A percentile compares a stretch with the other conserved stretches of the same genome.
Conservation (phyloP, 2,888 invertebrate species). For the Ernsta delagoae region DNA sequence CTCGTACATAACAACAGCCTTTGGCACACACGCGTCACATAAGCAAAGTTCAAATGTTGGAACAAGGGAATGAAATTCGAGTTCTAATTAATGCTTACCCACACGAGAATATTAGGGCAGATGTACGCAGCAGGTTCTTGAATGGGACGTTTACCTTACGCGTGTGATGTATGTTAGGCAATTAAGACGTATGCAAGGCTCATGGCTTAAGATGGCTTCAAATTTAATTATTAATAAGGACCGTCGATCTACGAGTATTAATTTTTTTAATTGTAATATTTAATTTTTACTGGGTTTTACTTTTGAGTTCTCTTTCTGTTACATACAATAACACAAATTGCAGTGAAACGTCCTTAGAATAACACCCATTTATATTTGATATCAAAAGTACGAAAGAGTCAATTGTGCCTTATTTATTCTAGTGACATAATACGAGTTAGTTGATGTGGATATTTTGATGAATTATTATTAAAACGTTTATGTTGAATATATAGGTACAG, state of each 20-base stretch:
- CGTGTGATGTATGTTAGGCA: conserved; percentile 63
- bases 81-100: conserved; percentile 69
- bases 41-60: conserved; percentile 66
- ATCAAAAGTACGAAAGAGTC: not conserved
- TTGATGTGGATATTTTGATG: not conserved
- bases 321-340: no score
- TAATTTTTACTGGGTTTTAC: no score
- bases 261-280: no score
- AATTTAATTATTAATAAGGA: conserved; percentile 10
- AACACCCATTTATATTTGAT: no score
- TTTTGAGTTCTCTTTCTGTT: no score
- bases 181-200: conserved; percentile 48
- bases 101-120: conserved; percentile 59
- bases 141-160: conserved; percentile 54
- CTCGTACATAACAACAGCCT: not conserved
- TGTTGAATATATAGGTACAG: not conserved
- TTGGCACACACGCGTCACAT: conserved; percentile 53
- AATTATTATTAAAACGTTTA: not conserved
- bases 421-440: not conserved
- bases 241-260: not conserved
- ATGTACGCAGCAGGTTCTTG: conserved; percentile 48
- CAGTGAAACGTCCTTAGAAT: no score
- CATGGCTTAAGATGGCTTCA: conserved; percentile 10
- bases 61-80: conserved; percentile 66
- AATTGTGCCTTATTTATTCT: not conserved